These are phyloP conservation scores for Oncopeltus fasciatus DNA, from an alignment of 1,140 invertebrate species.

Conservation along the genomic window DNA sequence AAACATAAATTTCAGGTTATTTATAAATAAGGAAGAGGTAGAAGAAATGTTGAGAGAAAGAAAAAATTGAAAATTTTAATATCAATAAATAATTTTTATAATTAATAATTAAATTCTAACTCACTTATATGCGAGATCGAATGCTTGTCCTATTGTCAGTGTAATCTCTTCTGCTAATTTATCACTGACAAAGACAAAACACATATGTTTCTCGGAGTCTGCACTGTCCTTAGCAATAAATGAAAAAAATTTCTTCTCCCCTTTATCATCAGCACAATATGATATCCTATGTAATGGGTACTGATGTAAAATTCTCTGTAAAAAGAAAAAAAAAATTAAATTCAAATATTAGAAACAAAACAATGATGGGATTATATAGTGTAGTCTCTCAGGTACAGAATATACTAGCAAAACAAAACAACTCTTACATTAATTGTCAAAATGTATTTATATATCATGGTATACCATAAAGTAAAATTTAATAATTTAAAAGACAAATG, in stretches of 20 bases:
- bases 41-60: not conserved
- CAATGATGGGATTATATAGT: too few species aligned
- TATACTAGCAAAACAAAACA: too few species aligned
- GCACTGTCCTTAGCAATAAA: slow-evolving; percentile 87
- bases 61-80: not conserved
- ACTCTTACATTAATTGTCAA: too few species aligned
- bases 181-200: slow-evolving; percentile 92
- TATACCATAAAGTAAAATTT: too few species aligned
- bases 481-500: too few species aligned
- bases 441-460: too few species aligned
- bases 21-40: not conserved
- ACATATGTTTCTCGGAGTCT: slow-evolving; percentile 68
- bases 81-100: too few species aligned
- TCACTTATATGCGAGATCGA: slow-evolving; percentile 85
- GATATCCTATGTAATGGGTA: slow-evolving; percentile 95
- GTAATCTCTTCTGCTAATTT: slow-evolving; percentile 94
- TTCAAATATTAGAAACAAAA: not conserved
- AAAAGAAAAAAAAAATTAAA: slow-evolving; percentile 17
- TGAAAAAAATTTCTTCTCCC: slow-evolving; percentile 90
- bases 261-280: slow-evolving; percentile 95
- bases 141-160: slow-evolving; percentile 90
- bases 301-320: slow-evolving; percentile 69
- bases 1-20: not conserved
- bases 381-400: too few species aligned
- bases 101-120: too few species aligned